A percentile compares a stretch with the other conserved stretches of the same genome.
These are phyloP conservation scores for Luperina nickerlii DNA, from an alignment of 2,888 invertebrate genomes.

Conservation along the genomic window DNA sequence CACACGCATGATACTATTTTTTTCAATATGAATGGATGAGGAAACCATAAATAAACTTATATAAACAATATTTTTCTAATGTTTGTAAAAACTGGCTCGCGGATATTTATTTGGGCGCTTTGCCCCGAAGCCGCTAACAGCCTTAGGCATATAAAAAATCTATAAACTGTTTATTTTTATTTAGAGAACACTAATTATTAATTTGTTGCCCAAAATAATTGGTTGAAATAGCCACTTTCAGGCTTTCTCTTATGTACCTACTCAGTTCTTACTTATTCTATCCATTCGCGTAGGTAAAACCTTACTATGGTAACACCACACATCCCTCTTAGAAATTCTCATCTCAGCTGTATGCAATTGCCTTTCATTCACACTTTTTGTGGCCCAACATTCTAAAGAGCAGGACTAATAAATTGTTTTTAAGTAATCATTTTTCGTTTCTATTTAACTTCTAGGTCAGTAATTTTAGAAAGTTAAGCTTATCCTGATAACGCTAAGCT, in stretches of 20 bases:
- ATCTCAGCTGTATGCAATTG: not conserved
- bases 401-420: too few species aligned
- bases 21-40: not conserved
- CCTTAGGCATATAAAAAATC: too few species aligned
- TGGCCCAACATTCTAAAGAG: not conserved
- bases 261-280: not conserved
- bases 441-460: not conserved
- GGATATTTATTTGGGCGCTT: too few species aligned
- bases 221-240: not conserved
- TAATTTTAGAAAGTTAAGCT: not conserved
- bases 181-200: too few species aligned
- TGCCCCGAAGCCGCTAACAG: too few species aligned
- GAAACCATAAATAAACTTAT: too few species aligned
- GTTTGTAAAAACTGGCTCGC: too few species aligned
- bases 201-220: too few species aligned
- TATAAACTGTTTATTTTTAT: too few species aligned
- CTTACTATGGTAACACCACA: not conserved
- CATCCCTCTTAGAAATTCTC: not conserved
- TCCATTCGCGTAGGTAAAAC: not conserved
- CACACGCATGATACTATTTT: not conserved
- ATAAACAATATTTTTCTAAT: too few species aligned
- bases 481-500: constrained; percentile 2
- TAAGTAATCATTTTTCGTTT: not conserved
- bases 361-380: not conserved
- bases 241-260: not conserved